A percentile compares a stretch with the other conserved stretches of the same genome.
phyloP scores from a whole-genome alignment of 2,888 invertebrate genomes.

The Pristionchus fissidentatus region DNA sequence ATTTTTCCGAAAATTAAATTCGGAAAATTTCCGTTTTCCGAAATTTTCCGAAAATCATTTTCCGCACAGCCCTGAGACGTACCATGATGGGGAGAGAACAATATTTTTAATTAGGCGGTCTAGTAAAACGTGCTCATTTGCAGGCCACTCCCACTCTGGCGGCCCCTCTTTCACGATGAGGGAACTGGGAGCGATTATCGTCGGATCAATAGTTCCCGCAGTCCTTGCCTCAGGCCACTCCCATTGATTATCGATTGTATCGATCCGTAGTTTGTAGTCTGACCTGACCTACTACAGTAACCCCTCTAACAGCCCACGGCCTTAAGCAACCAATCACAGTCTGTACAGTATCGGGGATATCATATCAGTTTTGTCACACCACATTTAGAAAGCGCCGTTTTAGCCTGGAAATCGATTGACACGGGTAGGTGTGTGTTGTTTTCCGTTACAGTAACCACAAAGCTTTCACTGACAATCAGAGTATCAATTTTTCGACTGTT shows the following conservation, averaged over 20 bases:
- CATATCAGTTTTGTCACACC: constrained; percentile 16
- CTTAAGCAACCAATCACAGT: background rate
- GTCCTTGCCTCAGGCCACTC: constrained; percentile 92
- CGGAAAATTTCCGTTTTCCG: too few species aligned
- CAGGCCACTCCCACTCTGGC: constrained; percentile 52
- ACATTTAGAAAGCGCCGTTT: background rate
- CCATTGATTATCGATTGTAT: constrained; percentile 78
- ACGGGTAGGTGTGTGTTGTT: constrained; percentile 39
- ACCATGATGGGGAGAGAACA: too few species aligned
- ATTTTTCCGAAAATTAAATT: too few species aligned
- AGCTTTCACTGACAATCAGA: constrained; percentile 20
- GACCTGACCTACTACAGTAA: background rate
- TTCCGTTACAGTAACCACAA: constrained; percentile 23
- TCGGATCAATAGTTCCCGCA: constrained; percentile 90
- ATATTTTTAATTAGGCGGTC: too few species aligned
- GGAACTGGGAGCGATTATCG: constrained; percentile 87
- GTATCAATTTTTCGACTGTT: background rate
- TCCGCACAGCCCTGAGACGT: too few species aligned
- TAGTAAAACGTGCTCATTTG: background rate
- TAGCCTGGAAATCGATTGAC: constrained; percentile 15
- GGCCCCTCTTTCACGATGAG: constrained; percentile 82
- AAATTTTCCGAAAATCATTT: too few species aligned
- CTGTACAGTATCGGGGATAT: constrained; percentile 1
- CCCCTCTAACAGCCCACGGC: too few species aligned
- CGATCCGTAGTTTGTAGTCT: background rate